Base-by-base conservation (phyloP, 2,888 invertebrate species). In the Meiosimyza decipiens region DNA sequence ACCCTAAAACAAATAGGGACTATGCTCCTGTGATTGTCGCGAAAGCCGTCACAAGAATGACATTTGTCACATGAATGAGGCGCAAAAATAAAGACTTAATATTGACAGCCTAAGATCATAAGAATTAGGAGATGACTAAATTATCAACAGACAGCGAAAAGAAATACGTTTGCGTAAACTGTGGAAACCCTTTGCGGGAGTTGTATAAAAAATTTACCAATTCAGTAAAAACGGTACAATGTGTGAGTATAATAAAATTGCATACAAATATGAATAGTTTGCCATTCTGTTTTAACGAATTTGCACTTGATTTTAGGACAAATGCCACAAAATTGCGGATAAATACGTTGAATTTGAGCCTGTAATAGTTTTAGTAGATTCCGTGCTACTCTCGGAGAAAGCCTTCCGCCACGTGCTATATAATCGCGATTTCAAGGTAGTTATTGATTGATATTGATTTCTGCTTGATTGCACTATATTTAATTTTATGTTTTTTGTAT, bases 261-360 rank as follows among this genome's bases (percentile, higher is more conserved):
- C 22, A 22, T 22, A 22, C 2, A 12, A 72, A 62, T 47, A 50
- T 47, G 7, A 52, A 28, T 28, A 6, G 15, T 28, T 40, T 52
- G 12, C 33, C 22, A 59, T 52, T 33, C n/a, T 33, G 62, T 40
- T 59, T 54, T n/a, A 11, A 50, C 15, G 40, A 55, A 2, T 66
- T 66, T 51, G 33, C 1, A 66, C 40, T 74, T 73, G 77, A 88
- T 88, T 83, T 81, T 88, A 97, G 97, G 90, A 89, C 12, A 89
- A 89, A 75, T 97, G 97, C 83, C 91, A 91, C 64, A 88, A 90
- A 60, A 86, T 92, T 15, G 94, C 95, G 1, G 97, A 97, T 85
- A 95, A 95, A 84, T 97, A 97, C 83, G 92, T 97, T 74, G 97
- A 97, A 87, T 96, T 94, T 85, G 97, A 97, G 82, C 90, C 92